These are phyloP conservation scores for Acanthosepion pharaonis DNA, from an alignment of 2,888 invertebrate species.

Conservation along the genomic window DNA sequence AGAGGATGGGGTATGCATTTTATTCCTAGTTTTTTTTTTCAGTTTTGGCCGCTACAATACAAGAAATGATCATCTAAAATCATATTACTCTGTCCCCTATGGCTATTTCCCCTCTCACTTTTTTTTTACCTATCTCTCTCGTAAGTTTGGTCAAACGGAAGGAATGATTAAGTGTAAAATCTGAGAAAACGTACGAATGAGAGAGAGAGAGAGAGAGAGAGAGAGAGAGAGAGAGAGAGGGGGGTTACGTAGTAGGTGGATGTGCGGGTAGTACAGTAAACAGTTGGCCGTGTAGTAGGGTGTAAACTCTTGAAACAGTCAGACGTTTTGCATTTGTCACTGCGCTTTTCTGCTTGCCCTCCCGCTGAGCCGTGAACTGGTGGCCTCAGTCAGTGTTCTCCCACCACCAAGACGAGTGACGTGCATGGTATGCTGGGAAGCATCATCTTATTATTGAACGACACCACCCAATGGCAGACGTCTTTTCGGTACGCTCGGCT, in stretches of 20 bases:
- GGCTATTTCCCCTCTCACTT: neutral
- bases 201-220: neutral
- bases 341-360: neutral
- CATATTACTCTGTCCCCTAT: neutral
- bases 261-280: neutral
- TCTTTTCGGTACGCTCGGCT: neutral
- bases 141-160: neutral
- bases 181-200: neutral
- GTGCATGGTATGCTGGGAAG: neutral
- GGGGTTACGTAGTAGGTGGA: neutral
- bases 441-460: neutral
- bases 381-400: neutral
- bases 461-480: neutral
- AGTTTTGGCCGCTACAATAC: neutral
- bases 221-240: neutral
- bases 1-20: neutral
- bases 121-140: neutral
- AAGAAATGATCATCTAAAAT: neutral
- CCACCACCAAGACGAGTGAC: neutral
- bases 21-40: neutral
- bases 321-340: neutral
- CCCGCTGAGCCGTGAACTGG: constrained; percentile 15
- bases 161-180: neutral
- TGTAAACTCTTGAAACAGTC: neutral
- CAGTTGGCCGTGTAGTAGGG: neutral